A percentile compares a stretch with the other conserved stretches of the same genome.
Evolutionary conservation across 2,113 vertebrate species (phyloP).

Genomic region (Bubo scandiacus): DNA sequence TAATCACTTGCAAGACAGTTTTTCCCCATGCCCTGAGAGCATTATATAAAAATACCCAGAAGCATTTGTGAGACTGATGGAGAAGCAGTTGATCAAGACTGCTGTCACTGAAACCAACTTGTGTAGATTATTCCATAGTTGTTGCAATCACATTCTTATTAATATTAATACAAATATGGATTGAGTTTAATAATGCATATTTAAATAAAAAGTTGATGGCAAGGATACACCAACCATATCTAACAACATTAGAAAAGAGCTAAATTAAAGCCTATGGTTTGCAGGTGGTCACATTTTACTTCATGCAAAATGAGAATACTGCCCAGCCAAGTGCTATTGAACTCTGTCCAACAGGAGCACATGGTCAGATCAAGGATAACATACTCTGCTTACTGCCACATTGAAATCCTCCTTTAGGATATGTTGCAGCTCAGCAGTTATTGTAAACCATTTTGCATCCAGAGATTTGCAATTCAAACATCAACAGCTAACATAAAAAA

Average conservation of each 20-base stretch:
- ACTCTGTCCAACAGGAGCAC: neutral
- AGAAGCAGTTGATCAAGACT: neutral
- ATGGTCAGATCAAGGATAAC: neutral
- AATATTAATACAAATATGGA: constrained; percentile 19
- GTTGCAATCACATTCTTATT: neutral
- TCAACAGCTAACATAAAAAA: neutral
- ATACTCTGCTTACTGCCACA: neutral
- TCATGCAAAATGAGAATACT: neutral
- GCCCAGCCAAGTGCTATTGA: neutral
- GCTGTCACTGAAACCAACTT: neutral
- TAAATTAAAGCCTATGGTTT: neutral
- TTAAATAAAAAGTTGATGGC: neutral
- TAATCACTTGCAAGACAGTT: neutral
- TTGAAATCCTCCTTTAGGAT: neutral
- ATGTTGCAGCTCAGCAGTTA: neutral
- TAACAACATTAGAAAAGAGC: neutral
- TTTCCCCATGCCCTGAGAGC: neutral
- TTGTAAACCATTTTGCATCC: neutral
- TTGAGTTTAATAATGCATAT: neutral
- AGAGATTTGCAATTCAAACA: constrained; percentile 16
- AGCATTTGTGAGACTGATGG: neutral
- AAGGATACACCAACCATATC: neutral
- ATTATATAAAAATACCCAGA: neutral
- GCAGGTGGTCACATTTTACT: neutral
- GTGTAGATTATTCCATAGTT: neutral